Evolutionary conservation across 2,888 invertebrate genomes (phyloP).

Genomic region (Prenolepis imparis): DNA sequence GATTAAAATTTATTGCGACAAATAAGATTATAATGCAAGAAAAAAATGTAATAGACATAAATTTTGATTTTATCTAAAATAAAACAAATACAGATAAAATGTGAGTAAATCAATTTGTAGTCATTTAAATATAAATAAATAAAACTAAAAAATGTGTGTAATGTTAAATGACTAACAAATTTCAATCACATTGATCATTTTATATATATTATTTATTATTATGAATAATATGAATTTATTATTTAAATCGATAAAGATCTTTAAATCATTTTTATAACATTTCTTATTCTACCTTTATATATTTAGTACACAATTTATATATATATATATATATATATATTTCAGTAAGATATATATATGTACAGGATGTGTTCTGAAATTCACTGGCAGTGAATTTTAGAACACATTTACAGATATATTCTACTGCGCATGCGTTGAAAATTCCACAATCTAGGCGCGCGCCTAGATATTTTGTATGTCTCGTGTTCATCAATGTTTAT

Average conservation of each 20-base stretch:
- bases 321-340: too few species aligned
- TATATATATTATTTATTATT: not conserved
- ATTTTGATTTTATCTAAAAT: constrained; percentile 7
- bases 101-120: not conserved
- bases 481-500: too few species aligned
- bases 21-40: not conserved
- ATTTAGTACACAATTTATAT: too few species aligned
- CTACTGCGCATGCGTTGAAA: too few species aligned
- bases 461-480: too few species aligned
- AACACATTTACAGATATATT: too few species aligned
- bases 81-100: not conserved
- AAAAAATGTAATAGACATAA: not conserved
- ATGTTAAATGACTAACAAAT: not conserved
- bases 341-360: too few species aligned
- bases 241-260: not conserved
- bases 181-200: not conserved
- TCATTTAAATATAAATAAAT: not conserved
- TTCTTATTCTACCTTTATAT: too few species aligned
- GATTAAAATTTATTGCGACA: not conserved
- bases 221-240: not conserved
- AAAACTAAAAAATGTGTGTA: not conserved
- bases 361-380: too few species aligned
- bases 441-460: too few species aligned
- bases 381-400: too few species aligned
- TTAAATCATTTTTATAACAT: not conserved